These are phyloP conservation scores for Symphodus melops DNA, from an alignment of 2,113 vertebrate species.

Conservation along the genomic window DNA sequence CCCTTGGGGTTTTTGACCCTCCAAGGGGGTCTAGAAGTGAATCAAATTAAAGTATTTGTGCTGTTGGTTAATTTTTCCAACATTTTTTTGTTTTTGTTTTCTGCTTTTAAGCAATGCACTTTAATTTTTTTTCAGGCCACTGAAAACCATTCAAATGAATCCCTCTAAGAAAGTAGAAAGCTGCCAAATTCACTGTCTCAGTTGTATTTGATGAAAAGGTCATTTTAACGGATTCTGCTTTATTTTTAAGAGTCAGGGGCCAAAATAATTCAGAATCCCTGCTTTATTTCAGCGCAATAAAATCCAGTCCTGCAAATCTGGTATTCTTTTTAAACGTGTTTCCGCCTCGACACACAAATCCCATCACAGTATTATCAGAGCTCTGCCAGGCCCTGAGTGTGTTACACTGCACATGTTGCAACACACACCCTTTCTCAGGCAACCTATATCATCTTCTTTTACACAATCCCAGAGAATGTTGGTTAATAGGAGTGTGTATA, in stretches of 20 bases:
- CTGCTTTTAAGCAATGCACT: not conserved
- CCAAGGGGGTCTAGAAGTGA: not conserved
- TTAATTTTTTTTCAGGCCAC: not conserved
- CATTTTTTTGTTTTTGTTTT: not conserved
- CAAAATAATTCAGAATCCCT: not conserved
- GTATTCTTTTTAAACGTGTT: not conserved
- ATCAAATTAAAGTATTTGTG: conserved; percentile 1
- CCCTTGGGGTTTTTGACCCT: not conserved
- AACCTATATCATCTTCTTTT: conserved; percentile 11
- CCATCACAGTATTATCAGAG: not conserved
- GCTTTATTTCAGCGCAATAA: not conserved
- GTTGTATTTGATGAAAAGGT: not conserved
- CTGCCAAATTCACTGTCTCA: not conserved
- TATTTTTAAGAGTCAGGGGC: not conserved
- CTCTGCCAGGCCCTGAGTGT: conserved; percentile 1
- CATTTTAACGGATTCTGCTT: not conserved
- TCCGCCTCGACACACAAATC: conserved; percentile 1
- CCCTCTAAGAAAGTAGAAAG: too few relatives aligned
- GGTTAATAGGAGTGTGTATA: conserved; percentile 50
- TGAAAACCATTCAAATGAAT: not conserved
- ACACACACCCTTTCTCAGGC: conserved; percentile 20
- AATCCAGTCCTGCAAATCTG: not conserved
- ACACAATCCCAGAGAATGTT: conserved; percentile 31
- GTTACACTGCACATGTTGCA: conserved; percentile 1
- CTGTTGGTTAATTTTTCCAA: not conserved